A percentile compares a stretch with the other conserved stretches of the same genome.
Evolutionary conservation across 2,888 invertebrate genomes (phyloP).

Genomic region (Dryadula phaetusa): DNA sequence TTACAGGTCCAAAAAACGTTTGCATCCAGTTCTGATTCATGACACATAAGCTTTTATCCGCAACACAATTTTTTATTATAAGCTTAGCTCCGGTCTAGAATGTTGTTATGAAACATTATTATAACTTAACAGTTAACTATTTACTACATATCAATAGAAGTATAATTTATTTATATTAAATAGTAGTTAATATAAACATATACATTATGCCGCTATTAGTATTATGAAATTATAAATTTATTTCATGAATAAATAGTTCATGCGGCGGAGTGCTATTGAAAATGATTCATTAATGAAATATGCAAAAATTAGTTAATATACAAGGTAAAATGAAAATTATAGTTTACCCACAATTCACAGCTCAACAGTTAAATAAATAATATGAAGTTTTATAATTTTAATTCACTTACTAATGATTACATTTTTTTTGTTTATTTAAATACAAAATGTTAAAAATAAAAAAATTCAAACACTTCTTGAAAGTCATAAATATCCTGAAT

Average conservation of each 20-base stretch:
- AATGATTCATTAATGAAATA: background rate
- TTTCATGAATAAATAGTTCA: background rate
- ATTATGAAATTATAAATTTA: background rate
- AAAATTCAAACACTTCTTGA: no score
- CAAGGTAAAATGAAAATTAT: background rate
- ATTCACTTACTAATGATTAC: background rate
- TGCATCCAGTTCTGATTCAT: constrained; percentile 80
- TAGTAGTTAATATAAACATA: no score
- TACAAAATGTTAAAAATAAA: no score
- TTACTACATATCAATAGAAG: no score
- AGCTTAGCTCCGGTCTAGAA: constrained; percentile 71
- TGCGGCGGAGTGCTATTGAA: background rate
- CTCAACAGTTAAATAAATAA: background rate
- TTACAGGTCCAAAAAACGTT: constrained; percentile 77
- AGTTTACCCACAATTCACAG: constrained; percentile 3
- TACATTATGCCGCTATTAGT: background rate
- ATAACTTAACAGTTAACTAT: no score
- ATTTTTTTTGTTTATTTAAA: background rate
- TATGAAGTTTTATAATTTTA: background rate
- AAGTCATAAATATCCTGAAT: no score
- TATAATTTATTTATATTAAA: no score
- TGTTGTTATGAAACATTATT: no score
- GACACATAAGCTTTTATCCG: constrained; percentile 72
- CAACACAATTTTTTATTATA: constrained; percentile 72
- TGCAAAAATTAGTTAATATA: background rate